Base-by-base conservation (phyloP, 2,113 vertebrate species). In the Thalassoma bifasciatum region DNA sequence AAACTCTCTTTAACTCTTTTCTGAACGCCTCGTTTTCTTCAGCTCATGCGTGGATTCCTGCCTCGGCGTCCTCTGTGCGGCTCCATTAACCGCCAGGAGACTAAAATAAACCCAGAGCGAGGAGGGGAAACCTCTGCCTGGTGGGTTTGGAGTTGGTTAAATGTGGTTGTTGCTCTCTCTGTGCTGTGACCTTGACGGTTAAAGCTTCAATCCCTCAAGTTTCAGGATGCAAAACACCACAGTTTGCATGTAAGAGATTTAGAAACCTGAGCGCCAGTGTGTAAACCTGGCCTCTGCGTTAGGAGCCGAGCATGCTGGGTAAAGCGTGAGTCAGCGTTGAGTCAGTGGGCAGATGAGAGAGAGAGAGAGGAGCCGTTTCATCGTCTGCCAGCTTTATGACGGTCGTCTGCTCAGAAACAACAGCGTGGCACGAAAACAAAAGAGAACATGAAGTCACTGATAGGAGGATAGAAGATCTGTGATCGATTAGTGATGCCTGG, bases 311-410 rank as follows among this genome's bases (percentile, higher is more conserved):
- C 1, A 19, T 68, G 69, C 14, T 71, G 65, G 47, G 68, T 60
- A 49, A 67, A 59, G 37, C 21, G 23, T 63, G 82, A 77, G 47
- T 54, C 3, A 63, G 79, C 1, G 36, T 24, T 64, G 7, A 77
- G 82, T 79, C 71, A 76, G 17, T 9, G 22, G 56, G 37, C 50
- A 49, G 69, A 89, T 81, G 56, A 89, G 75, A 77, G 71, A 75
- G 50, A 17, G 1, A 1, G 0, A 3, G 22, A n/a, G n/a, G n/a
- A 30, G 49, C 1, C 8, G 78, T 79, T 75, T 81, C 22, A 71
- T 66, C 61, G 72, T 77, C 37, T 17, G 68, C 85, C 81, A 79
- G 70, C 37, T 75, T 72, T 37, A 54, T 66, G 58, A 70, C 53
- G 54, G 75, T 61, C 81, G 49, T 66, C 66, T 51, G 72, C 62